These are phyloP conservation scores for Stichopus chloronotus DNA, from an alignment of 35 echinoderm and acorn worm genomes.

Conservation along the genomic window DNA sequence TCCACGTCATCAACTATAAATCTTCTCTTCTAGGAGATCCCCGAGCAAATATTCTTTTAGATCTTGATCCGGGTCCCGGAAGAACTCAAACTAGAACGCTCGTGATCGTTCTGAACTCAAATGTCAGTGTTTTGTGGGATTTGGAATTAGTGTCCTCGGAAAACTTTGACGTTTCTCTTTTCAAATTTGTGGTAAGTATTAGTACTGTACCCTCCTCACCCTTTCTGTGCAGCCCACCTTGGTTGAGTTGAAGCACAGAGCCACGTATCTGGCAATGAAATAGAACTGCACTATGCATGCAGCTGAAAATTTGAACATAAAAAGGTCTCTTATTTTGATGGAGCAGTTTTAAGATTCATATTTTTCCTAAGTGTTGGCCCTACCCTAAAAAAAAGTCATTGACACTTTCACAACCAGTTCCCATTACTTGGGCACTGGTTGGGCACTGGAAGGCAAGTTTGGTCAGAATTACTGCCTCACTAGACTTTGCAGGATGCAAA, in stretches of 20 bases:
- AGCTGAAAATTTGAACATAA: too few species aligned
- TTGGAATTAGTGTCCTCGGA: not conserved
- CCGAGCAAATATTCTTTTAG: constrained; percentile 26
- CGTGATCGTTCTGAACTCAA: constrained; percentile 35
- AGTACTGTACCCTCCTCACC: not conserved
- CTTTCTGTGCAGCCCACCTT: not conserved
- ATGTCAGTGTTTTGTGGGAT: constrained; percentile 14
- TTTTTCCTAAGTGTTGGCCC: too few species aligned
- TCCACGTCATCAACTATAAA: constrained; percentile 38
- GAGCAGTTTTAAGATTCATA: too few species aligned
- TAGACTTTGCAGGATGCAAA: too few species aligned
- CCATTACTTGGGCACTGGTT: too few species aligned
- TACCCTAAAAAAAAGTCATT: too few species aligned
- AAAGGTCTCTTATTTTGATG: too few species aligned
- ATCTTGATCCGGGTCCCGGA: not conserved
- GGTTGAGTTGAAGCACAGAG: not conserved
- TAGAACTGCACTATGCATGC: too few species aligned
- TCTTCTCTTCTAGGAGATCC: not conserved
- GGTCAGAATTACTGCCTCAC: too few species aligned
- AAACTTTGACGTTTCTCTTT: constrained; percentile 15
- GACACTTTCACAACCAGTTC: too few species aligned
- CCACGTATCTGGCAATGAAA: not conserved
- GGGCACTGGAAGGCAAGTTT: too few species aligned
- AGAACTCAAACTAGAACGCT: not conserved
- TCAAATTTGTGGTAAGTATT: constrained; percentile 42